These are phyloP conservation scores for Xenus cinereus DNA, from an alignment of 2,113 vertebrate genomes.

Conservation along the genomic window DNA sequence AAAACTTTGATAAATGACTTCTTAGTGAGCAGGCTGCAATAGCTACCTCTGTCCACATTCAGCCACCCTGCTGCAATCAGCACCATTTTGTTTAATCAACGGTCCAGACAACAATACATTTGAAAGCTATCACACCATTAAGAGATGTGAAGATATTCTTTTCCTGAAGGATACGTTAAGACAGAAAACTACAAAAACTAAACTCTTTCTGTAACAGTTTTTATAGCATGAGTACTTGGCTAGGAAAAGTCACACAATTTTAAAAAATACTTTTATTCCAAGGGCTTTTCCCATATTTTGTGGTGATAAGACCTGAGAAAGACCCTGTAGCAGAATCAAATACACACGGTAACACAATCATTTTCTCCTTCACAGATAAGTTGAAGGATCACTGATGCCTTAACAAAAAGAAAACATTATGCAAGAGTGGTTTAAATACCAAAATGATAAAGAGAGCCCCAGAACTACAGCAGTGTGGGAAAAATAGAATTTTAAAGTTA, in stretches of 20 bases:
- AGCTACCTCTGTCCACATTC: slow-evolving; percentile 70
- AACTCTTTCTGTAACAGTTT: neutral
- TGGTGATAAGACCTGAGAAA: neutral
- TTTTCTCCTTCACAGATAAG: neutral
- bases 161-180: neutral
- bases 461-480: neutral
- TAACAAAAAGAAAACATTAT: neutral
- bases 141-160: slow-evolving; percentile 83
- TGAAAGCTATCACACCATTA: slow-evolving; percentile 77
- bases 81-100: slow-evolving; percentile 87
- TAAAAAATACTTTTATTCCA: neutral
- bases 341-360: neutral
- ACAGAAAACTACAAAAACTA: slow-evolving; percentile 70
- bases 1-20: slow-evolving; percentile 95
- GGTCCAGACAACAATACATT: slow-evolving; percentile 69
- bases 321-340: neutral
- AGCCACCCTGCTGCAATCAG: slow-evolving; percentile 82
- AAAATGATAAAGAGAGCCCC: neutral
- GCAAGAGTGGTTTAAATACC: neutral
- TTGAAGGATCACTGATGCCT: neutral
- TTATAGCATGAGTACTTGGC: neutral
- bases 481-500: neutral
- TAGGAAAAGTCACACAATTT: neutral
- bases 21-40: slow-evolving; percentile 70
- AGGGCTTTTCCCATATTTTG: neutral